Base-by-base conservation (phyloP, 2,797 vertebrate species). In the Microctenopoma lineatum region DNA sequence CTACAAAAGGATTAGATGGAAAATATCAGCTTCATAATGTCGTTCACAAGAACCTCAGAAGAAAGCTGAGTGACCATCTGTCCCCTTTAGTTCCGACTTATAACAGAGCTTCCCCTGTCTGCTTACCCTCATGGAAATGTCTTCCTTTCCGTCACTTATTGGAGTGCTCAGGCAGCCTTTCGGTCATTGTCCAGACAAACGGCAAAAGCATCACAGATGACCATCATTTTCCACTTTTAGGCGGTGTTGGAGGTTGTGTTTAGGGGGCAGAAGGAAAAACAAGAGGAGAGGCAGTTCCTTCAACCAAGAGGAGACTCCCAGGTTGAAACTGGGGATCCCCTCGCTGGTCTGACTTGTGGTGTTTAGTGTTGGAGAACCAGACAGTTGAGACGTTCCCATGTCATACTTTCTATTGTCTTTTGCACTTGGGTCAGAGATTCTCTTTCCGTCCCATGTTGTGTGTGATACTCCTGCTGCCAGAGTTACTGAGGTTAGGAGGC, bases 351-450 rank as follows among this genome's bases (percentile, higher is more conserved):
- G 82, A 87, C 70, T 82, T 32, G 67, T 62, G 81, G 86, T 86
- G 78, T 90, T 85, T 74, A 81, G 72, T 88, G 81, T 83, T 88
- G 85, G 91, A 92, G 87, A 92, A 92, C 69, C 81, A 80, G 91
- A 91, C 86, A 91, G 85, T 41, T 90, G 90, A 93, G 89, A 93
- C 79, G 64, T 91, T 92, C 87, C 87, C 92, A 90, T 84, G 88
- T 89, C 80, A 85, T 77, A 73, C 70, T 75, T 87, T 73, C 83
- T 89, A 82, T 91, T 94, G 84, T 93, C 68, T 86, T 89, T 89
- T 84, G 62, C 80, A 54, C 73, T 58, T 56, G 38, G 75, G 74
- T 90, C 80, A 81, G 77, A 70, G 79, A 87, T 87, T 90, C 73
- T 83, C 77, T 88, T 90, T 88, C 90, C 76, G 26, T 63, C 77